Evolutionary conservation across 2,888 invertebrate genomes (phyloP).

Genomic region (Hyalella azteca): DNA sequence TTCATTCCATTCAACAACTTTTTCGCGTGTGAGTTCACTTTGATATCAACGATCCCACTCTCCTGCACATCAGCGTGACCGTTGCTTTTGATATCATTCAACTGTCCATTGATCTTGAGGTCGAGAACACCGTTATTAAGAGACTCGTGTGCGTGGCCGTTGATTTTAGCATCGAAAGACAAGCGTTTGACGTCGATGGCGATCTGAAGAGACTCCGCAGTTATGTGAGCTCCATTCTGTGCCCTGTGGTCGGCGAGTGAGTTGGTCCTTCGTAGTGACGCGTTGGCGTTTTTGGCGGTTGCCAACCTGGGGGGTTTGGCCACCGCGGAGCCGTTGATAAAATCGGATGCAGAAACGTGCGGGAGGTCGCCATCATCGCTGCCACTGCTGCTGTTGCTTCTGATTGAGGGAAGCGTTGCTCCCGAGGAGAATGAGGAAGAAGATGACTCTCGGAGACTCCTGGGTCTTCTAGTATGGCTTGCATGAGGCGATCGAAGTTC

Average conservation of each 20-base stretch:
- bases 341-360: not conserved
- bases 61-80: not conserved
- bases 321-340: not conserved
- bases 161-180: constrained; percentile 3
- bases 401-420: not conserved
- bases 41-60: not conserved
- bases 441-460: not conserved
- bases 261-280: not conserved
- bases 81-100: not conserved
- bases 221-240: not conserved
- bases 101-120: not conserved
- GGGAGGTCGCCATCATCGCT: not conserved
- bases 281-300: not conserved
- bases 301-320: not conserved
- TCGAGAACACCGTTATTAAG: not conserved
- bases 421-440: not conserved
- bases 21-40: not conserved
- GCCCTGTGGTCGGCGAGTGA: not conserved
- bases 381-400: not conserved
- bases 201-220: not conserved
- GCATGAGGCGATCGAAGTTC: not conserved
- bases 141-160: not conserved
- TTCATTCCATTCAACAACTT: not conserved
- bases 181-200: not conserved
- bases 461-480: not conserved